These are phyloP conservation scores for Carapus acus DNA, from an alignment of 2,797 vertebrate genomes.

Conservation along the genomic window DNA sequence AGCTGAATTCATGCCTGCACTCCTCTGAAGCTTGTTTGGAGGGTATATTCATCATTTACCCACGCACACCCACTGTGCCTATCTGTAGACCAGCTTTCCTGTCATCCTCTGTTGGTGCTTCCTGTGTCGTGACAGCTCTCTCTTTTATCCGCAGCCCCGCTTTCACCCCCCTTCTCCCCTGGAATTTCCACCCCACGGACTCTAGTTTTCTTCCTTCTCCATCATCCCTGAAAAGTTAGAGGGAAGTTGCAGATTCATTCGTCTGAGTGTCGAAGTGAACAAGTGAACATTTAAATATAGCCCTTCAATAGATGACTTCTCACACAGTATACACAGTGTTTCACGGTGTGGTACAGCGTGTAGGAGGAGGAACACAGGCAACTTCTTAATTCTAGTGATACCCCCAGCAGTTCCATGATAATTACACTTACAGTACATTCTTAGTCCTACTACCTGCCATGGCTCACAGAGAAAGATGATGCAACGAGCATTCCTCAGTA, in stretches of 20 bases:
- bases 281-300: constrained; percentile 12
- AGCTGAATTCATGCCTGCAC: constrained; percentile 36
- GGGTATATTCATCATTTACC: constrained; percentile 57
- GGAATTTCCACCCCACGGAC: constrained; percentile 53
- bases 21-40: constrained; percentile 53
- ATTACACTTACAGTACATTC: constrained; percentile 23
- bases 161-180: constrained; percentile 42
- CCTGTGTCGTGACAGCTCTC: constrained; percentile 64
- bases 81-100: constrained; percentile 59
- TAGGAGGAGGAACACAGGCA: constrained; percentile 25
- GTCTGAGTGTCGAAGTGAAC: constrained; percentile 21
- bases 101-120: constrained; percentile 66
- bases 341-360: neutral
- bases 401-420: constrained; percentile 23
- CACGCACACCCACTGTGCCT: constrained; percentile 62
- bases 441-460: neutral
- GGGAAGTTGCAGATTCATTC: constrained; percentile 16
- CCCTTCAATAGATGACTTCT: constrained; percentile 12
- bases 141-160: constrained; percentile 54
- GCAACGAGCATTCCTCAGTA: constrained; percentile 10
- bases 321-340: constrained; percentile 8
- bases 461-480: constrained; percentile 3
- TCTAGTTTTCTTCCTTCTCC: constrained; percentile 32
- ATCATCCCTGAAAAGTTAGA: constrained; percentile 13
- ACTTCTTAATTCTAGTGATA: constrained; percentile 34